phyloP scores from a whole-genome alignment of 1,140 invertebrate genomes.

The Aricia agestis region DNA sequence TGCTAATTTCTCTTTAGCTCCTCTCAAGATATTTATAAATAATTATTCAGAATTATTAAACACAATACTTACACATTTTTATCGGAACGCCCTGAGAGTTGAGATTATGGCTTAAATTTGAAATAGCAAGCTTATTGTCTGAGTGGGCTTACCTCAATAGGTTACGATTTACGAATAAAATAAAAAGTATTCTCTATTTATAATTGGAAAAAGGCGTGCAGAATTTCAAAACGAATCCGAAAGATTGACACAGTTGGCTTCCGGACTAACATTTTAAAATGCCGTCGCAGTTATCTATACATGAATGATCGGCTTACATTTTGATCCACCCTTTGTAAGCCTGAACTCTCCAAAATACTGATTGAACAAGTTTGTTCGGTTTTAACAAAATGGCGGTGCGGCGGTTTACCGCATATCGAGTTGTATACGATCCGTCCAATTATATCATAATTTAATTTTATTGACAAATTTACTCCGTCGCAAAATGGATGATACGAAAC shows the following conservation, averaged over 20 bases:
- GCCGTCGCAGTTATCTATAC: conserved; percentile 18
- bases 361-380: conserved; percentile 30
- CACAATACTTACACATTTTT: too few species aligned
- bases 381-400: conserved; percentile 18
- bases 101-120: too few species aligned
- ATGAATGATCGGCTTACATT: conserved; percentile 28
- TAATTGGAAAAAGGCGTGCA: background rate
- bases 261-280: background rate
- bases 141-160: too few species aligned
- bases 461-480: conserved; percentile 13
- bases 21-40: too few species aligned
- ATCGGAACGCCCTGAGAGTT: too few species aligned
- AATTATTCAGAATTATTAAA: too few species aligned
- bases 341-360: conserved; percentile 27
- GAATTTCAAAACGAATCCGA: background rate
- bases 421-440: conserved; percentile 3
- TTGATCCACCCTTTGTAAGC: conserved; percentile 28
- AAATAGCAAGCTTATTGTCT: too few species aligned
- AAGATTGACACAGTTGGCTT: background rate
- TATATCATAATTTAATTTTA: conserved; percentile 13
- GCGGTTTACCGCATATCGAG: conserved; percentile 8
- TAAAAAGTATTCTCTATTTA: background rate
- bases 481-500: background rate
- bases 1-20: too few species aligned
- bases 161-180: too few species aligned